A percentile compares a stretch with the other conserved stretches of the same genome.
phyloP scores from a whole-genome alignment of 2,888 invertebrate genomes.

The Lapara coniferarum region DNA sequence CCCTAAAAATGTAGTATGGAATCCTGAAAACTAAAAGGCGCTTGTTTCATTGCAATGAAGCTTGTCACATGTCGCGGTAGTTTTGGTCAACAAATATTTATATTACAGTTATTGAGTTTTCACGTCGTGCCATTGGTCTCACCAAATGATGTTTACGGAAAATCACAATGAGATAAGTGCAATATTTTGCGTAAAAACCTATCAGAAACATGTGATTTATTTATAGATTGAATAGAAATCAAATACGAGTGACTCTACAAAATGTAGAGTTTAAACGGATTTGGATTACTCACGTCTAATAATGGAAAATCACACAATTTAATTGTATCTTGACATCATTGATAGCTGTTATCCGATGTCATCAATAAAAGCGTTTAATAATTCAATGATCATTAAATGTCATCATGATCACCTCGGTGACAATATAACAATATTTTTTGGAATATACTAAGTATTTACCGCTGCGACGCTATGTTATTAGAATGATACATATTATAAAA shows the following conservation, averaged over 20 bases:
- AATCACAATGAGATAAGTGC: constrained; percentile 26
- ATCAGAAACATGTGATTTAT: neutral
- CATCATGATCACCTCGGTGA: neutral
- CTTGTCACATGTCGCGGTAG: neutral
- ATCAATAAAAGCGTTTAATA: neutral
- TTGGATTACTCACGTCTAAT: too few relatives aligned
- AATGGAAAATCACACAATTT: too few relatives aligned
- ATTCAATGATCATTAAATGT: neutral
- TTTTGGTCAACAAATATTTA: neutral
- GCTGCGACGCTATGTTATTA: too few relatives aligned
- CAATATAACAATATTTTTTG: neutral
- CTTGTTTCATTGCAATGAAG: neutral
- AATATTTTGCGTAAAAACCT: neutral
- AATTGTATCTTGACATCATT: neutral
- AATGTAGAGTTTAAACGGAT: too few relatives aligned
- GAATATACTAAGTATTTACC: neutral
- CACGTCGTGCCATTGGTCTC: neutral
- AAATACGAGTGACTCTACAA: too few relatives aligned
- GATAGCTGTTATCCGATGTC: neutral
- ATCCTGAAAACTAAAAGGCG: neutral
- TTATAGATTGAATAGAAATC: neutral
- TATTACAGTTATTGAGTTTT: constrained; percentile 12
- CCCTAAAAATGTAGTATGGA: too few relatives aligned
- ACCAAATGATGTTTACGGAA: constrained; percentile 13
- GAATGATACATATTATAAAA: too few relatives aligned